A percentile compares a stretch with the other conserved stretches of the same genome.
These are phyloP conservation scores for Ginglymostoma cirratum DNA, from an alignment of 2,113 vertebrate species.

Conservation along the genomic window DNA sequence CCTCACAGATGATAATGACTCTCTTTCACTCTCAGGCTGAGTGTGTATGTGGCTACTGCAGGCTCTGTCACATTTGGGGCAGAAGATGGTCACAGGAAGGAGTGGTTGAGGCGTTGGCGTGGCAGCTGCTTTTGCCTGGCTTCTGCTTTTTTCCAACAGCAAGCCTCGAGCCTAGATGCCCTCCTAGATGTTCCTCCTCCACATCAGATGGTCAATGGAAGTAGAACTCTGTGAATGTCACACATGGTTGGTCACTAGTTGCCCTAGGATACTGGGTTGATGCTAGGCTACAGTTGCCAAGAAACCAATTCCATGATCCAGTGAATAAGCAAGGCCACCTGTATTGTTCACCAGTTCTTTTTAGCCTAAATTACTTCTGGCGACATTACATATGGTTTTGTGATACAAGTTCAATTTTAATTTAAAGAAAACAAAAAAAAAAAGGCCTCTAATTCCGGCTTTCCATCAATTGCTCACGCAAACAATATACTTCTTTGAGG, in stretches of 20 bases:
- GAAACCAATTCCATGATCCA: neutral
- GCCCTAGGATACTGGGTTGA: neutral
- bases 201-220: neutral
- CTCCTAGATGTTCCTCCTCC: too few relatives aligned
- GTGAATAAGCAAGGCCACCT: neutral
- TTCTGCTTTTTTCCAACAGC: too few relatives aligned
- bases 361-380: neutral
- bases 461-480: neutral
- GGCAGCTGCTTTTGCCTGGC: too few relatives aligned
- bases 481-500: conserved; percentile 18
- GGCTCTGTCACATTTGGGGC: too few relatives aligned
- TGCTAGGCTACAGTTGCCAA: neutral
- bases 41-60: too few relatives aligned
- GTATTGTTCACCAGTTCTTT: neutral
- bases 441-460: neutral
- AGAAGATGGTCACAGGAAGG: too few relatives aligned
- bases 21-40: too few relatives aligned
- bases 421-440: neutral
- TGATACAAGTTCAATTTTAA: neutral
- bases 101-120: too few relatives aligned
- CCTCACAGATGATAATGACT: too few relatives aligned
- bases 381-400: neutral
- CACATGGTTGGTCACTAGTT: neutral
- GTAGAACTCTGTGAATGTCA: neutral
- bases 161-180: too few relatives aligned